These are phyloP conservation scores for Andrena cerasifolii DNA, from an alignment of 1,140 invertebrate species.

Conservation along the genomic window DNA sequence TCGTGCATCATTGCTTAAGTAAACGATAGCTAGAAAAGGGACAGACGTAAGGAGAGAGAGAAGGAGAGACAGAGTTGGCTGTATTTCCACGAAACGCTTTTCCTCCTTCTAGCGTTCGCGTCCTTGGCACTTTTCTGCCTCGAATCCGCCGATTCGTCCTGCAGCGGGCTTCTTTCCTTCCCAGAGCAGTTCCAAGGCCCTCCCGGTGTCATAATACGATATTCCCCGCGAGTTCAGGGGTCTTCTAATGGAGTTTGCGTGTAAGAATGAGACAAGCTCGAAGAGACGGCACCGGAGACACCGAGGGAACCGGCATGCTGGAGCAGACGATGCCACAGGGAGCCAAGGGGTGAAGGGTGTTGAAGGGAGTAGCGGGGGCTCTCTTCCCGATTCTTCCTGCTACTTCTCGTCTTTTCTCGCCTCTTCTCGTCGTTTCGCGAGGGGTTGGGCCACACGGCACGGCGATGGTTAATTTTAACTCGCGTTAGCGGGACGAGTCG, in stretches of 20 bases:
- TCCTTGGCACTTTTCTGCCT: constrained; percentile 18
- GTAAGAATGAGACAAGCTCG: constrained; percentile 70
- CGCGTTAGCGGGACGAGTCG: constrained; percentile 47
- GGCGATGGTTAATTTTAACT: constrained; percentile 70
- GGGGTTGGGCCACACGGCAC: constrained; percentile 55
- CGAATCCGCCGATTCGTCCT: not conserved
- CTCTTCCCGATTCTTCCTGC: constrained; percentile 24
- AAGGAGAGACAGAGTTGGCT: not conserved
- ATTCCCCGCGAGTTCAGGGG: constrained; percentile 63
- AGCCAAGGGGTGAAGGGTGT: not conserved
- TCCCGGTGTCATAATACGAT: constrained; percentile 71
- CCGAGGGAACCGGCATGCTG: constrained; percentile 38
- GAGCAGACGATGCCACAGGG: constrained; percentile 31
- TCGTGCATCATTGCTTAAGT: not conserved
- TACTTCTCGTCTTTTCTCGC: constrained; percentile 13
- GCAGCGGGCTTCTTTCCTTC: constrained; percentile 31
- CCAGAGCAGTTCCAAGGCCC: constrained; percentile 36
- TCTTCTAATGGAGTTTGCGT: constrained; percentile 76
- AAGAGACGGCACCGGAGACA: constrained; percentile 32
- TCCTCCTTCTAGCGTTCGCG: not conserved
- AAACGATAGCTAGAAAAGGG: constrained; percentile 29
- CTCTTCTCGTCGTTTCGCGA: constrained; percentile 15
- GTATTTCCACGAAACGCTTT: constrained; percentile 3
- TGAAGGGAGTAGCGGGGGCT: no score
- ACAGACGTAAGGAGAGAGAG: not conserved